Base-by-base conservation (phyloP, 2,797 vertebrate genomes). In the Enteromius anoplus region DNA sequence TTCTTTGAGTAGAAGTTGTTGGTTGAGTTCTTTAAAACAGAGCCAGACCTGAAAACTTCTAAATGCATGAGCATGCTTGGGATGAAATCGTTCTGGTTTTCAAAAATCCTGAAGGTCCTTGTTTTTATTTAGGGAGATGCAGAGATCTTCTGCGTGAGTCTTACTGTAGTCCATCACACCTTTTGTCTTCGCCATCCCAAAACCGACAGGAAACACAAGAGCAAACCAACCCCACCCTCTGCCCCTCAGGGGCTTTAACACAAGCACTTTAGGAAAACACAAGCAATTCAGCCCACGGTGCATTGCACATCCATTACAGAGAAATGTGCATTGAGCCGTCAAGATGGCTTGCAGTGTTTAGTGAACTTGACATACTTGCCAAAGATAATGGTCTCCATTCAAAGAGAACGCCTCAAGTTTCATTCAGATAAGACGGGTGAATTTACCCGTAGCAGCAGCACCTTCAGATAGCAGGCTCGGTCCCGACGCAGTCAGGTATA, bases 121-220 rank as follows among this genome's bases (percentile, higher is more conserved):
- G 76, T 84, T 76, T 87, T 89, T 89, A 91, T 91, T 91, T 40
- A 26, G 80, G 80, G 86, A 90, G 82, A 81, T 88, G 89, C 80
- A 85, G 76, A 87, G 68, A 3, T 90, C 55, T 72, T 65, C 87
- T 85, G 91, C 78, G 51, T 6, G 12, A 92, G 91, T 93, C 91
- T 93, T 92, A 93, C 51, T 68, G 58, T 88, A 81, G 86, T 90
- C 87, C 87, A 83, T 88, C 55, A 42, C 8, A 55, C 51, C 65
- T 51, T 75, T 86, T 45, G 88, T 86, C 58, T 19, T 72, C 69
- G 62, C 49, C 62, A 79, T 68, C 85, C 76, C 42, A 65, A 85
- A 78, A n/a, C 42, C 70, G n/a, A 53, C 23, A 77, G 62, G 49
- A 78, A 72, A 70, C 79, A 83, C 53, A 55, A 77, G 45, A 17